Evolutionary conservation across 2,797 vertebrate species (phyloP), one percentile per base, ranked within the genome.

Genomic region (Hemitrygon akajei): DNA sequence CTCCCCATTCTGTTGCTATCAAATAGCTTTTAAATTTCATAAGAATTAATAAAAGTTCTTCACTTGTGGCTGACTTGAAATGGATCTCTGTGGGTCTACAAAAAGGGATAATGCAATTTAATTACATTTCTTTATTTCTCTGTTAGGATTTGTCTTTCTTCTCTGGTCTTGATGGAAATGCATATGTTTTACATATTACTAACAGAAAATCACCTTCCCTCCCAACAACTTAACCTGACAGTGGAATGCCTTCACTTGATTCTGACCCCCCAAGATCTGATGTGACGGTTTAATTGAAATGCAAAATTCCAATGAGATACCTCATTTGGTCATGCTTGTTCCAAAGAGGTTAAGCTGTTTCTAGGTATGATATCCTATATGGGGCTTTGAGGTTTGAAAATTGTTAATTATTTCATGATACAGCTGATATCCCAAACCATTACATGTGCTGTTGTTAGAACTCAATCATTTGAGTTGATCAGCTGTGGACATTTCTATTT

Each of bases 391-490:
- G 37, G 66, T 75, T 93, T 89, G 86, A 89, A 69, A 69, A 66
- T 37, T 75, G 12, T 9, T 30, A 47, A 47, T 47, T 40, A 40
- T 20, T 14, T 75, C 66, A 75, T 75, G 69, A 93, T 56, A 75
- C 91, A 75, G 91, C 91, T 93, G 91, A 93, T 93, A 93, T 93
- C 91, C 91, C 91, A 93, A 93, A 93, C 71, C 91, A 93, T 93
- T 93, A 93, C 47, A 93, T 30, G 91, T 93, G 91, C 91, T 40
- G 30, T 56, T 25, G 75, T 93, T 93, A 47, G 66, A 93, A 76
- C 91, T 47, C 91, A 75, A 25, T 75, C 69, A 47, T 73, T 75
- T 75, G 91, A 71, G 91, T 71, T 10, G 37, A 75, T 75, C 91
- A 71, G 91, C 69, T 92, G 86, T 89, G 86, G 40, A 75, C 71